Evolutionary conservation across 2,113 vertebrate species (phyloP).

Genomic region (Cephalopterus ornatus): DNA sequence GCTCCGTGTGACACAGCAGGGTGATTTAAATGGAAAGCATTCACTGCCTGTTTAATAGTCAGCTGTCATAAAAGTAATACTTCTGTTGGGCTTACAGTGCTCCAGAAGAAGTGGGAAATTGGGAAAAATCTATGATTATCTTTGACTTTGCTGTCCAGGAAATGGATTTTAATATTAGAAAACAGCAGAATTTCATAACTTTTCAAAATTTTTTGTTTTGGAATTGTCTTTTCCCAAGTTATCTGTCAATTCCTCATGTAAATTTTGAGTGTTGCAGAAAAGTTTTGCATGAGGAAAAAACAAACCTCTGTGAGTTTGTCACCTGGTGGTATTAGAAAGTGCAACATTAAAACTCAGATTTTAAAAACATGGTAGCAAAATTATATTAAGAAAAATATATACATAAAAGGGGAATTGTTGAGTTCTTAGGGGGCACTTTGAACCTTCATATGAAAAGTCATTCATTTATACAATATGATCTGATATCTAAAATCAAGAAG

Average conservation of each 20-base stretch:
- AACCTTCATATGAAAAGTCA: not conserved
- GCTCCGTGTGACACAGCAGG: not conserved
- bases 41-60: not conserved
- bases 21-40: not conserved
- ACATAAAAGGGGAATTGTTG: not conserved
- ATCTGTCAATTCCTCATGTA: not conserved
- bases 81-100: not conserved
- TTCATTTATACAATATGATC: constrained; percentile 18
- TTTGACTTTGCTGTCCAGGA: not conserved
- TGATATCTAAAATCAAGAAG: constrained; percentile 36
- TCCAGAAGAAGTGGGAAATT: not conserved
- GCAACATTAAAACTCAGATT: not conserved
- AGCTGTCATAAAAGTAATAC: constrained; percentile 40
- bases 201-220: not conserved
- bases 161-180: not conserved
- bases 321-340: not conserved
- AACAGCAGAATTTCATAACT: not conserved
- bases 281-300: constrained; percentile 7
- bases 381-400: not conserved
- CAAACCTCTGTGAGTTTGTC: not conserved
- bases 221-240: not conserved
- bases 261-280: not conserved
- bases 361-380: not conserved
- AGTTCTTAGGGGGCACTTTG: not conserved
- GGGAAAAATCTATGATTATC: not conserved